These are phyloP conservation scores for Neodontobutis hainanensis DNA, from an alignment of 2,113 vertebrate species.

Conservation along the genomic window DNA sequence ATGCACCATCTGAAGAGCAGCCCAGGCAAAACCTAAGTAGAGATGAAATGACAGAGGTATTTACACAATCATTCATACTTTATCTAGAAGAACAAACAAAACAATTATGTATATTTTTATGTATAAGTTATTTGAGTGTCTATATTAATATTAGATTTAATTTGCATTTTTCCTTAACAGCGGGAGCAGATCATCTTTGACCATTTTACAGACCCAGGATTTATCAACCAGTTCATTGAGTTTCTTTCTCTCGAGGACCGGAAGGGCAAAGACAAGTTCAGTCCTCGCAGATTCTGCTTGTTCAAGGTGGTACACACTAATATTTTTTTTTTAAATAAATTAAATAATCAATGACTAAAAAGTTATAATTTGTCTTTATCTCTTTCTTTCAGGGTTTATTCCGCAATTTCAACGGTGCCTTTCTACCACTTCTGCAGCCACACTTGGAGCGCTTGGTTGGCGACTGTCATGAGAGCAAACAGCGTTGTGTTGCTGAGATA, in stretches of 20 bases:
- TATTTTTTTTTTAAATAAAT: neutral
- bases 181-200: conserved; percentile 94
- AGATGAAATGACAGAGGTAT: conserved; percentile 92
- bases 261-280: conserved; percentile 99
- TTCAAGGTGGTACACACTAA: conserved; percentile 86
- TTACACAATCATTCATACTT: neutral
- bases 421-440: conserved; percentile 87
- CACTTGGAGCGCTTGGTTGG: conserved; percentile 90
- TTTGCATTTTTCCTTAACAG: conserved; percentile 70
- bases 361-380: neutral
- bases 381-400: conserved; percentile 86
- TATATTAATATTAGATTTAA: neutral
- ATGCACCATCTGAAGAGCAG: conserved; percentile 88
- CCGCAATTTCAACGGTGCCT: conserved; percentile 90
- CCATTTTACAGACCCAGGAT: conserved; percentile 92
- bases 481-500: conserved; percentile 95
- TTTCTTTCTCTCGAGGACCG: conserved; percentile 97
- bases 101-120: too few relatives aligned
- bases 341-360: neutral
- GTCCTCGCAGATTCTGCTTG: conserved; percentile 94
- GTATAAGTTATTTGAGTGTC: too few relatives aligned
- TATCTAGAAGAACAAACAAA: too few relatives aligned
- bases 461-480: conserved; percentile 94
- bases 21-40: conserved; percentile 87
- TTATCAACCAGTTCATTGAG: conserved; percentile 93